Percentiles rank a stretch among this genome's conserved stretches.
Conservation (phyloP, 2,888 invertebrate genomes). For the Drosophila birchii region DNA sequence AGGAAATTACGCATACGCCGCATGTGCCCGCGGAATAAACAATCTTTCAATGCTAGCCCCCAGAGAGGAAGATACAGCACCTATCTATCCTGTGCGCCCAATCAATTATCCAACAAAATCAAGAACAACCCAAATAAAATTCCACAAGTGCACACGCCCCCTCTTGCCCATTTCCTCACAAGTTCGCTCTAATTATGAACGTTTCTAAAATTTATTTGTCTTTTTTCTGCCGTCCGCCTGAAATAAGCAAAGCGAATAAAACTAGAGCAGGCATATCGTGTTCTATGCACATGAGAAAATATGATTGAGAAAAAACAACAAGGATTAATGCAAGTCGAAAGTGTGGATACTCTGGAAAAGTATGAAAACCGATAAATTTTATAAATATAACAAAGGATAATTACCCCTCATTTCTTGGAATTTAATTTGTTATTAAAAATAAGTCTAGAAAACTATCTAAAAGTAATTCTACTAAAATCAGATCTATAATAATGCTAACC, state of each 20-base stretch:
- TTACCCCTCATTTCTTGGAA: not conserved
- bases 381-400: too few relatives aligned
- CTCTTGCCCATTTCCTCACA: constrained; percentile 9
- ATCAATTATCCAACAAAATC: constrained; percentile 48
- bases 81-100: constrained; percentile 17
- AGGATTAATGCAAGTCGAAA: not conserved
- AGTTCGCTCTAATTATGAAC: constrained; percentile 49
- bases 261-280: constrained; percentile 65
- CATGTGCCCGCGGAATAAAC: constrained; percentile 51
- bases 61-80: constrained; percentile 19
- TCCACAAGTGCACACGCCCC: constrained; percentile 57
- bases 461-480: too few relatives aligned
- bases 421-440: not conserved
- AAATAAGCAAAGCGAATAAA: constrained; percentile 70
- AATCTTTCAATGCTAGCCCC: constrained; percentile 42
- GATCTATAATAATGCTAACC: too few relatives aligned
- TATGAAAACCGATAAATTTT: too few relatives aligned
- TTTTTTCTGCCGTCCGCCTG: constrained; percentile 48
- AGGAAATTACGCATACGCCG: constrained; percentile 69
- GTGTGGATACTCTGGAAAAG: not conserved
- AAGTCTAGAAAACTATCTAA: fast-evolving
- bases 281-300: constrained; percentile 60
- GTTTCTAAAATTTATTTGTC: constrained; percentile 26
- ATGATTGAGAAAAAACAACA: constrained; percentile 51
- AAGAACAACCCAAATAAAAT: constrained; percentile 46